These are phyloP conservation scores for Phalacrocorax aristotelis DNA, from an alignment of 2,113 vertebrate genomes.

Conservation along the genomic window DNA sequence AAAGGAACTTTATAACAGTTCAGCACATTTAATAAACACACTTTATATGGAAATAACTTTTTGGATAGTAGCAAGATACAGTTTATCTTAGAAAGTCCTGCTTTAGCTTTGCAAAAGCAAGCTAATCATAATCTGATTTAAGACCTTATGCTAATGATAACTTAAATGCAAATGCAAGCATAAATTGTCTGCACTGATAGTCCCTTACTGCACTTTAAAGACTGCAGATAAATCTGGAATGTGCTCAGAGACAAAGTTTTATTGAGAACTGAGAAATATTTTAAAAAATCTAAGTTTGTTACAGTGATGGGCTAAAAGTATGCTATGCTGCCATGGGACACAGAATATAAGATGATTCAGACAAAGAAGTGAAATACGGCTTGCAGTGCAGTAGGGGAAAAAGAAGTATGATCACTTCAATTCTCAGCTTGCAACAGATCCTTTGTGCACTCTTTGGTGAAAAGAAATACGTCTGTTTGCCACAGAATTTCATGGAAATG, in stretches of 20 bases:
- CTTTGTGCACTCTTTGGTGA: background rate
- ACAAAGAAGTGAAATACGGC: background rate
- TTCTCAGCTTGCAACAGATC: background rate
- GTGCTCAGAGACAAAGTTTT: conserved; percentile 24
- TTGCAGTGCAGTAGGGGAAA: background rate
- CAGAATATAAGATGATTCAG: background rate
- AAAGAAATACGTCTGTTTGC: background rate
- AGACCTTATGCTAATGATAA: conserved; percentile 64
- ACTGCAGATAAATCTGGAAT: conserved; percentile 66
- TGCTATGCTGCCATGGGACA: background rate
- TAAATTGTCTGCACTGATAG: conserved; percentile 67
- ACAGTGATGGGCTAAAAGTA: background rate
- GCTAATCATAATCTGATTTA: conserved; percentile 76
- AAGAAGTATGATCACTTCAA: background rate
- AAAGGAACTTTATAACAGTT: conserved; percentile 60
- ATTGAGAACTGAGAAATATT: conserved; percentile 46
- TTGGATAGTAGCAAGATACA: conserved; percentile 65
- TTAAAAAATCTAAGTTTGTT: conserved; percentile 38
- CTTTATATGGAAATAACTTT: conserved; percentile 77
- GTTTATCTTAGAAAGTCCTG: conserved; percentile 73
- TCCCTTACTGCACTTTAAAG: conserved; percentile 48
- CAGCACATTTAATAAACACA: conserved; percentile 74
- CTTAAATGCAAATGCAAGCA: conserved; percentile 68
- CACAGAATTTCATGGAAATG: background rate
- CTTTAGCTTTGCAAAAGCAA: conserved; percentile 71